A percentile compares a stretch with the other conserved stretches of the same genome.
phyloP scores from a whole-genome alignment of 30 jellyfish, hydroid and myxozoan genomes.

The Cassiopea andromeda region DNA sequence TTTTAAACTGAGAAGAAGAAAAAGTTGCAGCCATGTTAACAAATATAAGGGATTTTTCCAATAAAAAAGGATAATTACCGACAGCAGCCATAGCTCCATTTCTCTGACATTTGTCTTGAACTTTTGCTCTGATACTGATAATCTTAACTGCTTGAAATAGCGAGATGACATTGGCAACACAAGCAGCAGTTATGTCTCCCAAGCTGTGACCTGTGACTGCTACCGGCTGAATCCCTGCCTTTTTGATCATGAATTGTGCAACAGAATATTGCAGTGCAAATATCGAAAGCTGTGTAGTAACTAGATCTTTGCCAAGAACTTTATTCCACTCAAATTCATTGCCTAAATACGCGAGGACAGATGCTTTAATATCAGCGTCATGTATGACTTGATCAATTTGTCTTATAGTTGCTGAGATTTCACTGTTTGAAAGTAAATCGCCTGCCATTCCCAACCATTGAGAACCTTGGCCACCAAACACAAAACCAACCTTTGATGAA shows the following conservation, averaged over 20 bases:
- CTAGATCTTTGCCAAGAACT: neutral
- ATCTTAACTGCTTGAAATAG: constrained; percentile 35
- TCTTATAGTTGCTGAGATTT: neutral
- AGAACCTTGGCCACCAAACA: constrained; percentile 68
- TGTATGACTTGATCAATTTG: constrained; percentile 13
- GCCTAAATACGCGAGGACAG: constrained; percentile 16
- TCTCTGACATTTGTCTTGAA: constrained; percentile 35
- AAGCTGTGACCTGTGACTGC: constrained; percentile 62
- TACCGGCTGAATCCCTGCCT: constrained; percentile 34
- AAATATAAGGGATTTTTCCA: no score
- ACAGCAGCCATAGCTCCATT: constrained; percentile 65
- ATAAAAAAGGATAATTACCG: constrained; percentile 24
- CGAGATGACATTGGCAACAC: constrained; percentile 43
- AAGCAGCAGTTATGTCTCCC: constrained; percentile 74
- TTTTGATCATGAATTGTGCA: constrained; percentile 30
- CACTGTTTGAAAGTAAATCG: neutral
- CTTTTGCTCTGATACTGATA: constrained; percentile 37
- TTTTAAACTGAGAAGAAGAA: no score
- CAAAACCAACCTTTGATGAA: constrained; percentile 39
- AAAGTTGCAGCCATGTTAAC: no score
- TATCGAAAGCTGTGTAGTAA: constrained; percentile 33
- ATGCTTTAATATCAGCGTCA: constrained; percentile 4
- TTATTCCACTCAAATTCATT: neutral
- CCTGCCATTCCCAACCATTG: constrained; percentile 58
- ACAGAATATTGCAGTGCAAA: constrained; percentile 62